Percentiles rank a stretch among this genome's conserved stretches.
Conservation (phyloP, 2,888 invertebrate species). For the Drosophila buzzatii region DNA sequence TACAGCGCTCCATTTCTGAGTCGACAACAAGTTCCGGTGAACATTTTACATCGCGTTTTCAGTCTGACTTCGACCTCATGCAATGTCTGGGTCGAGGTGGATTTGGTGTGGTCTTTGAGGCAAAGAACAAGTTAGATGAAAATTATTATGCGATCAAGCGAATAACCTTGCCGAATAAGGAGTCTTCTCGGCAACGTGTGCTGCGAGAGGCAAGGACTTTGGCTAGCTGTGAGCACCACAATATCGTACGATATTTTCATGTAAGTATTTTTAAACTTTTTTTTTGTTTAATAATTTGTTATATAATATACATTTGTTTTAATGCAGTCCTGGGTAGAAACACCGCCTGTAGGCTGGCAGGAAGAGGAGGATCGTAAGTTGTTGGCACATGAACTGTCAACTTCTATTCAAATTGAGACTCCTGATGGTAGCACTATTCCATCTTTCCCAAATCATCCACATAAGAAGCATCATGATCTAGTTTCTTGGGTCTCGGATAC, state of each 20-base stretch:
- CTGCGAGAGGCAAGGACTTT: slow-evolving; percentile 97
- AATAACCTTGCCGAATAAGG: slow-evolving; percentile 94
- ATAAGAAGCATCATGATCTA: slow-evolving; percentile 69
- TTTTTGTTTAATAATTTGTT: slow-evolving; percentile 84
- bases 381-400: slow-evolving; percentile 81
- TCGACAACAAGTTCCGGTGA: slow-evolving; percentile 77
- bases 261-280: slow-evolving; percentile 83
- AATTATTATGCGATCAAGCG: slow-evolving; percentile 97
- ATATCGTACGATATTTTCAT: slow-evolving; percentile 94
- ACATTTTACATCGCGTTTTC: slow-evolving; percentile 88
- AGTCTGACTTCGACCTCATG: slow-evolving; percentile 93
- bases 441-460: slow-evolving; percentile 57
- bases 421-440: slow-evolving; percentile 81
- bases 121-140: slow-evolving; percentile 96
- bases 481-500: slow-evolving; percentile 80
- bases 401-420: slow-evolving; percentile 85
- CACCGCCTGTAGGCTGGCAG: slow-evolving; percentile 95
- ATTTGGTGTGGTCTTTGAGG: slow-evolving; percentile 98
- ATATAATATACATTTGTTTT: no score
- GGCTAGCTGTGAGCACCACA: slow-evolving; percentile 96
- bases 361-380: slow-evolving; percentile 89
- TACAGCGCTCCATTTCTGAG: slow-evolving; percentile 76
- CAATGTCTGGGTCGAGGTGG: slow-evolving; percentile 95
- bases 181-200: slow-evolving; percentile 93
- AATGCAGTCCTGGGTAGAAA: slow-evolving; percentile 95